phyloP scores from a whole-genome alignment of 2,888 invertebrate genomes.

The Bruchidius siliquastri region DNA sequence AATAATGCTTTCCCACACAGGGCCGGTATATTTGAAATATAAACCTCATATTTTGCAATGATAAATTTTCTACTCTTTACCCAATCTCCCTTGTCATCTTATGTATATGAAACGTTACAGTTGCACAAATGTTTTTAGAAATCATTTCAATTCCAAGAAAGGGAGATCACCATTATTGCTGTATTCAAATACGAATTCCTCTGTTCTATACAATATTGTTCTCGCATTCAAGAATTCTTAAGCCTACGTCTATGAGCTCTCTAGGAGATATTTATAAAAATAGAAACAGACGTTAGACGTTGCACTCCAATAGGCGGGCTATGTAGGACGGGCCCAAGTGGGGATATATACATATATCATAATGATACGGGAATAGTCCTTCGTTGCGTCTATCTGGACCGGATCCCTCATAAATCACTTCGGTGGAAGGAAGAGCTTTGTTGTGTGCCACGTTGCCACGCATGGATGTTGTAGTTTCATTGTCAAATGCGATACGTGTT shows the following conservation, averaged over 20 bases:
- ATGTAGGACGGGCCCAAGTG: neutral
- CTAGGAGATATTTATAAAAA: neutral
- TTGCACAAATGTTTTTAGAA: too few relatives aligned
- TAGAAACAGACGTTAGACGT: neutral
- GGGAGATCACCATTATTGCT: too few relatives aligned
- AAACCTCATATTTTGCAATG: too few relatives aligned
- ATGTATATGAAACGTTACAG: too few relatives aligned
- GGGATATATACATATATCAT: neutral
- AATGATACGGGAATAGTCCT: neutral
- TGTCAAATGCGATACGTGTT: neutral
- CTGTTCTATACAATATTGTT: too few relatives aligned
- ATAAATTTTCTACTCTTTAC: too few relatives aligned
- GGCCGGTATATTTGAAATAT: too few relatives aligned
- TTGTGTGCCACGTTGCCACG: neutral
- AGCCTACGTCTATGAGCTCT: neutral
- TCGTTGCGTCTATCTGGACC: neutral
- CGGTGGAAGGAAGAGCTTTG: neutral
- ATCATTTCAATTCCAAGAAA: too few relatives aligned
- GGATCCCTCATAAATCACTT: neutral
- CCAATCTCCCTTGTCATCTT: too few relatives aligned
- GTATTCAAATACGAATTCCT: too few relatives aligned
- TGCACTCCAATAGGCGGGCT: neutral
- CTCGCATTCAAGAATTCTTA: neutral
- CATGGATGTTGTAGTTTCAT: neutral
- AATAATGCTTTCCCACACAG: too few relatives aligned